Evolutionary conservation across 2,797 vertebrate genomes (phyloP).

Genomic region (Leuciscus waleckii): DNA sequence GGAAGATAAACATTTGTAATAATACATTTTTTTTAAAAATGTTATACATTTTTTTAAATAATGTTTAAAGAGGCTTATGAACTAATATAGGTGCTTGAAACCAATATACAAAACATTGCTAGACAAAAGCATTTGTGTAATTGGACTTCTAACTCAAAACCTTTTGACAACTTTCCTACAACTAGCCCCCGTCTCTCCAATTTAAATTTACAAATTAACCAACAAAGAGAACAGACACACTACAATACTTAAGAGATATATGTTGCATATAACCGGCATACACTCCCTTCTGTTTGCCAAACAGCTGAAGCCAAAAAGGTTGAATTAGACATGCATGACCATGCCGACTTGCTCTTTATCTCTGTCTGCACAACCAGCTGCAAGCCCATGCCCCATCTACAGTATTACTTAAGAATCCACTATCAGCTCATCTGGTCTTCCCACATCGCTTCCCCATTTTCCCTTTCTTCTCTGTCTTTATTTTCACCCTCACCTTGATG

Average conservation of each 20-base stretch:
- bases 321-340: conserved; percentile 63
- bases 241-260: neutral
- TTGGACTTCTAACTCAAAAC: neutral
- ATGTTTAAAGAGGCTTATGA: neutral
- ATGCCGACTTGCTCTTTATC: conserved; percentile 65
- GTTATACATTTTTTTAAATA: neutral
- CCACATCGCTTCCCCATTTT: conserved; percentile 32
- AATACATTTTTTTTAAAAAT: too few relatives aligned
- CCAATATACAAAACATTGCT: neutral
- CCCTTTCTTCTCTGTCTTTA: conserved; percentile 42
- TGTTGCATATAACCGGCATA: neutral
- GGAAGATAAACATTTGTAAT: neutral
- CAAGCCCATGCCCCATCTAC: conserved; percentile 56
- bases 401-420: conserved; percentile 43
- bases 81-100: neutral
- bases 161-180: neutral
- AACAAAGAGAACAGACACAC: neutral
- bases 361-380: conserved; percentile 58
- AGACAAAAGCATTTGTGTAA: neutral
- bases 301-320: neutral
- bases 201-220: neutral
- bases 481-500: conserved; percentile 63
- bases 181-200: neutral
- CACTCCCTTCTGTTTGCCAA: neutral
- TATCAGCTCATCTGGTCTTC: conserved; percentile 36